Base-by-base conservation (phyloP, 1,140 invertebrate genomes). In the Acyrthosiphon pisum region DNA sequence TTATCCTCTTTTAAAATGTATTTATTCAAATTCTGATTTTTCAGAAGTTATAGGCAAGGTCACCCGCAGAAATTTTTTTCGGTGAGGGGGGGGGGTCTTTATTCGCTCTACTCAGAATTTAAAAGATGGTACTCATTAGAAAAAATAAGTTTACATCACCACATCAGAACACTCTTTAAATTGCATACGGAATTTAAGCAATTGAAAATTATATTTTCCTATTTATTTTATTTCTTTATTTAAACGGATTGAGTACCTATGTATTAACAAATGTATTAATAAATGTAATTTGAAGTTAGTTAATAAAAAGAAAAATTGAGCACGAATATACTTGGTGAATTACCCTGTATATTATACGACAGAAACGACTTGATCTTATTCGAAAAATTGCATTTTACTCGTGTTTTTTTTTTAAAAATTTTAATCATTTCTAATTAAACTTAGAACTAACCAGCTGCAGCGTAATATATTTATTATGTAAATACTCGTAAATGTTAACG, bases 401-500 rank as follows among this genome's bases (percentile, higher is more conserved):
- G 18, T 22, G 2, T 37, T 23, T 83, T 22, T 83, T 81, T n/a
- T 68, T n/a, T n/a, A 14, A 22, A 22, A 81, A 83, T 37, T 83
- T 83, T 37, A 7, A 83, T 83, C 2, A 35, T 83, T 83, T 37
- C 7, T 83, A 83, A 37, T 83, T 37, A 83, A 83, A 37, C 37
- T 83, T 37, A 37, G 20, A 0, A 83, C 35, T 35, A 23, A 37
- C 76, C 35, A 41, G 41, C 41, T 23, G 35, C 20, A 8, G 35
- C 35, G 35, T 83, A 83, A 37, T 83, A 37, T 83, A 83, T 83
- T 37, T 83, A 37, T 35, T 83, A 83, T 37, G 35, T 18, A 83
- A 83, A 83, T 35, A 23, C 76, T 83, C 76, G 76, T 83, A 83
- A 83, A 83, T 37, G 35, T 83, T 83, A 83, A 83, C 76, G 76